Conservation (phyloP, 1,140 invertebrate species). For the Bactericera cockerelli region DNA sequence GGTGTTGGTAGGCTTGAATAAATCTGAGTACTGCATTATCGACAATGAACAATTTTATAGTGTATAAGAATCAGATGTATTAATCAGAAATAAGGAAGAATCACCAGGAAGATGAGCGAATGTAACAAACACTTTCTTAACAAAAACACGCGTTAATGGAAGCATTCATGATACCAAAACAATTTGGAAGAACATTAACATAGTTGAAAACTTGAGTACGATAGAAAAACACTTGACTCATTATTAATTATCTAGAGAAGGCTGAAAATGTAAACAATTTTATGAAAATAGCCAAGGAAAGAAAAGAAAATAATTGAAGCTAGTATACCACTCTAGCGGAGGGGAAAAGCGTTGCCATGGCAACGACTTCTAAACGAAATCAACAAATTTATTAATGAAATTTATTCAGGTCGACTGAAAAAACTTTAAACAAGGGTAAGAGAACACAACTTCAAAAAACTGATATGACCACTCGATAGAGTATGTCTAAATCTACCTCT, state of each 20-base stretch:
- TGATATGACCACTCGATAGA: too few relatives aligned
- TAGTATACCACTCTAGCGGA: background rate
- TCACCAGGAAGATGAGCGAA: background rate
- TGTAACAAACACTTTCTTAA: background rate
- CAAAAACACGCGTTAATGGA: too few relatives aligned
- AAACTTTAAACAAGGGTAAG: too few relatives aligned
- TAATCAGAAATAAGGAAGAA: background rate
- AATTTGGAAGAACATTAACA: background rate
- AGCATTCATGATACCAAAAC: background rate
- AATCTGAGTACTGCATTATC: too few relatives aligned
- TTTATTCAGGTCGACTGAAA: too few relatives aligned
- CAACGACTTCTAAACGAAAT: too few relatives aligned
- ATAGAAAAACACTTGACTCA: background rate
- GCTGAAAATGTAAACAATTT: background rate
- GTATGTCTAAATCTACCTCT: too few relatives aligned
- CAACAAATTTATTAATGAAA: too few relatives aligned
- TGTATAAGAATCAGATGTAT: background rate
- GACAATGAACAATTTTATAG: too few relatives aligned
- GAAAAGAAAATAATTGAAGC: background rate
- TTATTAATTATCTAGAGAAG: background rate
- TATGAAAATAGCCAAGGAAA: background rate
- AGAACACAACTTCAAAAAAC: too few relatives aligned
- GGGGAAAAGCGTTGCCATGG: background rate
- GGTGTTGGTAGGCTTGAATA: background rate
- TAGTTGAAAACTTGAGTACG: background rate